phyloP scores from a whole-genome alignment of 2,888 invertebrate genomes.

The Melanostoma mellinum region DNA sequence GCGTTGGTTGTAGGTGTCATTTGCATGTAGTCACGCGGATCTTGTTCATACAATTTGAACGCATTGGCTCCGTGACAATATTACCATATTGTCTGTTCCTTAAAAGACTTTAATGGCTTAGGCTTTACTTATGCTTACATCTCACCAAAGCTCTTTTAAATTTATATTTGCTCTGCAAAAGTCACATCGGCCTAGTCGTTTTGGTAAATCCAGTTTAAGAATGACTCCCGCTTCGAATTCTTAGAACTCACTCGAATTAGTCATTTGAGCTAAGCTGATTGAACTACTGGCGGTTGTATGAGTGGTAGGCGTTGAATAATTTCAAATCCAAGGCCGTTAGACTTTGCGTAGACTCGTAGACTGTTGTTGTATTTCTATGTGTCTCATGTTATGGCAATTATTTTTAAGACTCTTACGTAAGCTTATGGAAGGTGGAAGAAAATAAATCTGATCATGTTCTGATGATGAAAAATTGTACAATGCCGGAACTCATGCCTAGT shows the following conservation, averaged over 20 bases:
- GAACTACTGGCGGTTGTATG: constrained; percentile 38
- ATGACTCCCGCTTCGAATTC: background rate
- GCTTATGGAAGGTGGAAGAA: constrained; percentile 36
- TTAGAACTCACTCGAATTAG: constrained; percentile 44
- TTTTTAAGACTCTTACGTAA: constrained; percentile 43
- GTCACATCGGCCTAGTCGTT: too few species aligned
- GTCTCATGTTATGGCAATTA: constrained; percentile 41
- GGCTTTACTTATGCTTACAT: background rate
- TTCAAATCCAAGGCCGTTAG: constrained; percentile 69
- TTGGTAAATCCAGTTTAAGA: too few species aligned
- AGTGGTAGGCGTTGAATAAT: constrained; percentile 58
- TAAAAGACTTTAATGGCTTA: background rate
- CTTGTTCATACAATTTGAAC: constrained; percentile 38
- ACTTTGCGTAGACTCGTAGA: constrained; percentile 29
- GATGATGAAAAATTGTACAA: background rate
- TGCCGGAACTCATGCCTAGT: background rate
- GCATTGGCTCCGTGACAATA: constrained; percentile 19
- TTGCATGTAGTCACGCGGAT: constrained; percentile 63
- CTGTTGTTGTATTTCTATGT: constrained; percentile 7
- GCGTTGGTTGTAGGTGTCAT: constrained; percentile 61
- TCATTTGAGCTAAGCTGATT: constrained; percentile 50
- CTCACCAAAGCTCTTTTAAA: too few species aligned
- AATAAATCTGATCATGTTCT: constrained; percentile 12
- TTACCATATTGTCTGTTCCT: background rate
- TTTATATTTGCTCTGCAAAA: too few species aligned